Base-by-base conservation (phyloP, 2,797 vertebrate species). In the Caiman crocodilus region DNA sequence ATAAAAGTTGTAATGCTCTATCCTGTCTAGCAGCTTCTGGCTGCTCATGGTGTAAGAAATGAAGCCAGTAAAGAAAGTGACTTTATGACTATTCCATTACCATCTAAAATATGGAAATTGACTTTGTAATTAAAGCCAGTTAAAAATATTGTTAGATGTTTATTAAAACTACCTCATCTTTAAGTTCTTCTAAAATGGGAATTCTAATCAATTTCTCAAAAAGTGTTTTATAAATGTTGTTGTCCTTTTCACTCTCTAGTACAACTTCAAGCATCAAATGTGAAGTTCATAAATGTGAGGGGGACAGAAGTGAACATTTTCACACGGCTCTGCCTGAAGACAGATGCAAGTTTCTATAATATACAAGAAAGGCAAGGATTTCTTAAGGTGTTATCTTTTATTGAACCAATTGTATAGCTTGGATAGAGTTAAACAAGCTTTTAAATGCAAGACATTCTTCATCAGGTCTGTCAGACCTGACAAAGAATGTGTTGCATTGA, bases 151-250 rank as follows among this genome's bases (percentile, higher is more conserved):
- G 57, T 56, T 50, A 57, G 21, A 7, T 5, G n/a, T 14, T 25
- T 2, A n/a, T 3, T 50, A 75, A 20, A 32, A 15, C 2, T 42
- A 56, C 3, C 30, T 80, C 57, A 32, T 63, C 10, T 25, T 14
- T 14, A 71, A 2, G 1, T 21, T 13, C 67, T 1, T 23, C 5
- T 50, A 17, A 67, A 79, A 42, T 0, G 2, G 25, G 32, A 23
- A 25, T 17, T 80, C 30, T 28, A 55, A 73, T 15, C 2, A n/a
- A 25, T 80, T 67, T 50, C 23, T 23, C 28, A 83, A 42, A 26
- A 83, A 26, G 21, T 23, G 35, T 35, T 71, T 71, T 13, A 25
- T 12, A 23, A 76, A 61, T 12, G 55, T 10, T n/a, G 5, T n/a
- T 59, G 32, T 79, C 21, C 35, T n/a, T 32, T 50, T 57, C 28